Percentiles rank a stretch among this genome's conserved stretches.
Conservation (phyloP, 2,797 vertebrate species). For the Eulemur rubriventer region DNA sequence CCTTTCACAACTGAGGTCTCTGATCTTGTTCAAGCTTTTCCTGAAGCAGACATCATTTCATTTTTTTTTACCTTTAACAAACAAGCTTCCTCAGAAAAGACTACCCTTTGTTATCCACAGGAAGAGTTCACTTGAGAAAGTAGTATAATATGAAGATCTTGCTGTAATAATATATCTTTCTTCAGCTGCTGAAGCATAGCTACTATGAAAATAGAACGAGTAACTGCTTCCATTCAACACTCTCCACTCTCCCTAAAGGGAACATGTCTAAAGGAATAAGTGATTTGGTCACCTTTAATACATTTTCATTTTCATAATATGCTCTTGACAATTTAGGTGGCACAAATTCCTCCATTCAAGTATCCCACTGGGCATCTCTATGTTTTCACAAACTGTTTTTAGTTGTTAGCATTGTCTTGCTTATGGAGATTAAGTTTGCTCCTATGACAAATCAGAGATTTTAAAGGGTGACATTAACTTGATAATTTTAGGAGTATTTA, state of each 20-base stretch:
- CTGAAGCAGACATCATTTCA: neutral
- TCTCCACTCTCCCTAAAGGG: neutral
- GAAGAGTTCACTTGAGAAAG: conserved; percentile 11
- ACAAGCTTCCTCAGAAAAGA: conserved; percentile 12
- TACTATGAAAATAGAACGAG: conserved; percentile 20
- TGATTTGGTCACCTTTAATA: conserved; percentile 8
- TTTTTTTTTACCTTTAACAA: neutral
- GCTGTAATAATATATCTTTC: neutral
- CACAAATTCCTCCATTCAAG: neutral
- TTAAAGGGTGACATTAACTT: conserved; percentile 17
- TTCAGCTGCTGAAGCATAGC: neutral
- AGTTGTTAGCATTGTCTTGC: neutral
- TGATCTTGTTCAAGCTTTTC: neutral
- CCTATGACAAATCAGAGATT: neutral
- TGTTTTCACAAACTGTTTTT: conserved; percentile 6
- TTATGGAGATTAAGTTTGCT: neutral
- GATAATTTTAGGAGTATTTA: neutral
- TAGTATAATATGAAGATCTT: conserved; percentile 30
- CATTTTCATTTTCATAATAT: conserved; percentile 22
- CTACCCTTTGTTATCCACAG: neutral
- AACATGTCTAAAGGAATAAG: conserved; percentile 11
- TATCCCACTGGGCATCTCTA: neutral
- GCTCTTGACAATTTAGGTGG: neutral
- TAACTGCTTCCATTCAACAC: neutral
- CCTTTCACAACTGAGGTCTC: conserved; percentile 1